Percentiles rank a stretch among this genome's conserved stretches.
Evolutionary conservation across 53 echinoderm and acorn worm genomes (phyloP).

Genomic region (Astropecten irregularis): DNA sequence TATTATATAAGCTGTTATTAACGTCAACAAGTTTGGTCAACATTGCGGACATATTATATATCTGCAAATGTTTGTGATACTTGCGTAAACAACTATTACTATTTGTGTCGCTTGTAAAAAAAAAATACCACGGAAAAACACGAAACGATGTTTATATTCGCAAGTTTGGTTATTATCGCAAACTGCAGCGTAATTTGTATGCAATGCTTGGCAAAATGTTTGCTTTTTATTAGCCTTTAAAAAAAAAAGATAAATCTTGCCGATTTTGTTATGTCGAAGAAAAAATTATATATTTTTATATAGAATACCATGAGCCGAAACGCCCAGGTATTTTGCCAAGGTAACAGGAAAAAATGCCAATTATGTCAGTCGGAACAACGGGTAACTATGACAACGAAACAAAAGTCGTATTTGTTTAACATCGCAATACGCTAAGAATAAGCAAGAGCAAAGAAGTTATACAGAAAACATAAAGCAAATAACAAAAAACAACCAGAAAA

Average conservation of each 20-base stretch:
- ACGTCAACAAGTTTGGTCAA: too few species aligned
- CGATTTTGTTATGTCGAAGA: slow-evolving; percentile 50
- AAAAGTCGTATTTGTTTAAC: slow-evolving; percentile 35
- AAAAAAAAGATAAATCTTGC: too few species aligned
- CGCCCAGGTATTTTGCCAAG: background rate
- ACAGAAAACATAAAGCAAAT: background rate
- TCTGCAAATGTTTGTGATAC: too few species aligned
- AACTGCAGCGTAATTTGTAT: too few species aligned
- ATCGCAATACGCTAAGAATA: slow-evolving; percentile 49
- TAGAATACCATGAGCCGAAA: slow-evolving; percentile 34
- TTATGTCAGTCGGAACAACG: slow-evolving; percentile 61
- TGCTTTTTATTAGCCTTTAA: too few species aligned
- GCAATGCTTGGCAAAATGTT: slow-evolving; percentile 31
- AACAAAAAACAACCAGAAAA: slow-evolving; percentile 2
- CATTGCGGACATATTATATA: too few species aligned
- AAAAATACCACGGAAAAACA: too few species aligned
- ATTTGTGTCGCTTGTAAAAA: too few species aligned
- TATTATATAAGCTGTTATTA: too few species aligned
- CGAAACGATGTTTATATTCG: too few species aligned
- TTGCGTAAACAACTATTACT: too few species aligned
- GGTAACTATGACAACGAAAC: slow-evolving; percentile 57
- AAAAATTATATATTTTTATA: slow-evolving; percentile 49
- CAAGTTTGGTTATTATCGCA: too few species aligned
- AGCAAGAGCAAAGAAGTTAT: slow-evolving; percentile 10
- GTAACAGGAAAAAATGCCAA: slow-evolving; percentile 39